These are phyloP conservation scores for Coccyzus lansbergi DNA, from an alignment of 2,797 vertebrate species.

Conservation along the genomic window DNA sequence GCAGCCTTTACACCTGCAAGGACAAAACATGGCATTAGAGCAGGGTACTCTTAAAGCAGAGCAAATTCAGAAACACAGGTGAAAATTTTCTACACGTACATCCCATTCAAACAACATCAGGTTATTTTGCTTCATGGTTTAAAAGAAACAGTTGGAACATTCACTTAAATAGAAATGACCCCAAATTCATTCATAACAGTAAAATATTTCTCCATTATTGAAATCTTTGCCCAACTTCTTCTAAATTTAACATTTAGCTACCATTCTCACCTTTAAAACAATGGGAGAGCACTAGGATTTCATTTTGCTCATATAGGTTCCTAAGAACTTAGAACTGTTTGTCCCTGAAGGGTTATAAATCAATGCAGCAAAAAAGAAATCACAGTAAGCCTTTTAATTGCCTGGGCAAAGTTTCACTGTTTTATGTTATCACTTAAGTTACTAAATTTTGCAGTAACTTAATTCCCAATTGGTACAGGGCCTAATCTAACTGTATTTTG, in stretches of 20 bases:
- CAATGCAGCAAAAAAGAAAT: not conserved
- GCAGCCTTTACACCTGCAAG: constrained; percentile 72
- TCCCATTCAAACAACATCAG: not conserved
- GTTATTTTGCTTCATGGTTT: not conserved
- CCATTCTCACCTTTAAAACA: not conserved
- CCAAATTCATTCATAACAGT: not conserved
- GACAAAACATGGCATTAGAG: constrained; percentile 63
- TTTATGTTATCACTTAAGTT: not conserved
- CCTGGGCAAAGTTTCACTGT: not conserved
- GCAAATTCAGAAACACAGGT: constrained; percentile 18
- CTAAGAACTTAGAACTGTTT: not conserved
- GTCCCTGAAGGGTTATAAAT: not conserved
- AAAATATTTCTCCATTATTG: not conserved
- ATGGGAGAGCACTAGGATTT: not conserved
- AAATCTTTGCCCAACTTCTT: not conserved
- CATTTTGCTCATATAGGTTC: not conserved
- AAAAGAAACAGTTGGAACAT: not conserved
- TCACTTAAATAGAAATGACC: not conserved
- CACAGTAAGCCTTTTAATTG: not conserved
- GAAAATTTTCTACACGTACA: not conserved
- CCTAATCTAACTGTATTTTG: not conserved
- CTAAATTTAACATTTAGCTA: not conserved
- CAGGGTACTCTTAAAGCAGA: constrained; percentile 13
- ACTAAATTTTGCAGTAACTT: not conserved
- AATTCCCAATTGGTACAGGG: not conserved